Conservation (phyloP, 1,140 invertebrate species). For the Acromyrmex echinatior region DNA sequence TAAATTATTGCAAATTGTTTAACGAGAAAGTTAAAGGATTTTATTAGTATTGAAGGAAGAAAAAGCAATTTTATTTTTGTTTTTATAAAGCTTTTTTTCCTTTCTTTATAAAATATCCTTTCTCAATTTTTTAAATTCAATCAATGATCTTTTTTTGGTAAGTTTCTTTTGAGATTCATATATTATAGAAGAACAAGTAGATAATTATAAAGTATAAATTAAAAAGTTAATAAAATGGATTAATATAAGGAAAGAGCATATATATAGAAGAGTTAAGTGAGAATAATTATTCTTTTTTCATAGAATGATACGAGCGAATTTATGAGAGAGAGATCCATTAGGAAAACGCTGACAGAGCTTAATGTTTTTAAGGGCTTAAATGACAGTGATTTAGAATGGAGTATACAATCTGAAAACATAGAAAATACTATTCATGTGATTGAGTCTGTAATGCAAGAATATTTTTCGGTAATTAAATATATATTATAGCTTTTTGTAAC, state of each 20-base stretch:
- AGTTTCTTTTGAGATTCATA: neutral
- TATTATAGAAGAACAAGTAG: neutral
- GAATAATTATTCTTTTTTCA: slow-evolving; percentile 12
- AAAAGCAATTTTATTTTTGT: neutral
- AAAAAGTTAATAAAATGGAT: neutral
- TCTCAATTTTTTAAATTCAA: slow-evolving; percentile 15
- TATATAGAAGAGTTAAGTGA: neutral
- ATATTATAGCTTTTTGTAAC: neutral
- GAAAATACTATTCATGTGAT: slow-evolving; percentile 51
- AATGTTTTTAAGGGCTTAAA: slow-evolving; percentile 59
- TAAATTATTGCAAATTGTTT: neutral
- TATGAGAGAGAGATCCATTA: slow-evolving; percentile 42
- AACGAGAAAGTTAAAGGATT: neutral
- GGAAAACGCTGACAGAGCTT: slow-evolving; percentile 55
- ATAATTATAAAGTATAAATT: slow-evolving; percentile 16
- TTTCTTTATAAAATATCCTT: neutral
- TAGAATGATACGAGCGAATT: slow-evolving; percentile 65
- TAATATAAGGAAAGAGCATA: neutral
- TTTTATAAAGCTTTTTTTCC: neutral
- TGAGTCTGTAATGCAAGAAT: slow-evolving; percentile 68
- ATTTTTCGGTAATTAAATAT: slow-evolving; percentile 68
- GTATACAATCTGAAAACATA: slow-evolving; percentile 37
- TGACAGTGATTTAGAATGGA: neutral
- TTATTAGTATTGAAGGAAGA: neutral
- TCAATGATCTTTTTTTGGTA: neutral